Evolutionary conservation across 2,888 invertebrate species (phyloP).

Genomic region (Acronicta aceris): DNA sequence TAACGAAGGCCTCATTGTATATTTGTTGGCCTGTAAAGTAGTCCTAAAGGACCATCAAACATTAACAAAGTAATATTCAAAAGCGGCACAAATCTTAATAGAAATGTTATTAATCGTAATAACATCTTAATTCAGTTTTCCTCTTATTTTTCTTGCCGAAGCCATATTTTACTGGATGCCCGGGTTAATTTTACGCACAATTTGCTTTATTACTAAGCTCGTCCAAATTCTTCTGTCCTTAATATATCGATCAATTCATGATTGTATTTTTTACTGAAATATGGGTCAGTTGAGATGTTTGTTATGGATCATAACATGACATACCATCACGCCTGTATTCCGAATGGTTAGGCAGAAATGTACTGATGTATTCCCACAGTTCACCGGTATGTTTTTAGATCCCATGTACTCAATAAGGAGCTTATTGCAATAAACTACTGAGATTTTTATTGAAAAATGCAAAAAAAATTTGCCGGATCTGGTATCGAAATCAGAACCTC

Average conservation of each 20-base stretch:
- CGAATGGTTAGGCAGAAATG: no score
- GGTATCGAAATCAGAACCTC: no score
- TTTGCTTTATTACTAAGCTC: slow-evolving; percentile 65
- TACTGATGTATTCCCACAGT: no score
- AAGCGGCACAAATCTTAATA: slow-evolving; percentile 33
- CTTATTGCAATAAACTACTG: no score
- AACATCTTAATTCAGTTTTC: slow-evolving; percentile 24
- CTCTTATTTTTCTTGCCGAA: slow-evolving; percentile 41
- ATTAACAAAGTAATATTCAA: no score
- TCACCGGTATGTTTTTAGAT: no score
- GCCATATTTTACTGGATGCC: slow-evolving; percentile 59
- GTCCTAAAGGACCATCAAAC: no score
- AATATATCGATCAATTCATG: slow-evolving; percentile 60
- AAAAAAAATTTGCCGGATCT: no score
- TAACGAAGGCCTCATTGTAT: no score
- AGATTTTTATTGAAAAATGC: no score
- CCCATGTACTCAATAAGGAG: no score
- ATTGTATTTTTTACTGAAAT: slow-evolving; percentile 14
- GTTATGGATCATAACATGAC: neutral
- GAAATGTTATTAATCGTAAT: slow-evolving; percentile 37
- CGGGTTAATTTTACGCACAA: slow-evolving; percentile 69
- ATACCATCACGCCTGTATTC: neutral
- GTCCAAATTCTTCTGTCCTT: slow-evolving; percentile 55
- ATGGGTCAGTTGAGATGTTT: neutral
- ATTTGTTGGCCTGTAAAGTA: no score